Conservation (phyloP, 1,140 invertebrate genomes). For the Holcopasites calliopsidis region DNA sequence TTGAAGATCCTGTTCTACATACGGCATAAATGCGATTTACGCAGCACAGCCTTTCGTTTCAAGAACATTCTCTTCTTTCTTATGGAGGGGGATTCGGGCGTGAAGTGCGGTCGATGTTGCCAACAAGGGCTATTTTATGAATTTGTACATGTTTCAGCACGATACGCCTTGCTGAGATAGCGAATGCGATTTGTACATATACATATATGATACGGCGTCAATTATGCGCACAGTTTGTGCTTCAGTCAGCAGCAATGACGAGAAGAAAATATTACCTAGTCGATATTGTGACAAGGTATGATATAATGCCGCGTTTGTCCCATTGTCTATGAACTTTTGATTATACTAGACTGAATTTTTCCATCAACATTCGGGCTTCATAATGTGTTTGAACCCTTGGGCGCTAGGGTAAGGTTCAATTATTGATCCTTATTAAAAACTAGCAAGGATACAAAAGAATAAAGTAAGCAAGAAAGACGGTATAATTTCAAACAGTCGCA, state of each 20-base stretch:
- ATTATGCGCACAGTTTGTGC: slow-evolving; percentile 19
- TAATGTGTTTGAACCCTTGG: background rate
- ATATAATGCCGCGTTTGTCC: background rate
- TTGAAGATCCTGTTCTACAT: slow-evolving; percentile 32
- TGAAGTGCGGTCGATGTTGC: slow-evolving; percentile 14
- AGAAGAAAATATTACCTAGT: too few species aligned
- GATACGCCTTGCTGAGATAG: background rate
- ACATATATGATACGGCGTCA: slow-evolving; percentile 25
- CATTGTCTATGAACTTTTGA: background rate
- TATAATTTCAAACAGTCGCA: too few species aligned
- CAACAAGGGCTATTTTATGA: background rate
- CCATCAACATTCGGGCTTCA: background rate
- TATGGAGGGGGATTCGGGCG: background rate
- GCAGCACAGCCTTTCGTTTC: background rate
- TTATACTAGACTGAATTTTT: background rate
- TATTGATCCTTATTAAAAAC: background rate
- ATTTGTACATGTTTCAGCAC: background rate
- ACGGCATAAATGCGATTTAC: slow-evolving; percentile 9
- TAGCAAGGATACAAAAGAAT: too few species aligned
- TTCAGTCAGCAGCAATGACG: background rate
- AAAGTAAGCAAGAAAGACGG: too few species aligned
- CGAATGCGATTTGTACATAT: background rate
- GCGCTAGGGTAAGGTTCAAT: background rate
- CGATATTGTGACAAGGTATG: background rate
- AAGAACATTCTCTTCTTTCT: background rate